These are phyloP conservation scores for Sebastes taczanowskii DNA, from an alignment of 2,797 vertebrate genomes.

Conservation along the genomic window DNA sequence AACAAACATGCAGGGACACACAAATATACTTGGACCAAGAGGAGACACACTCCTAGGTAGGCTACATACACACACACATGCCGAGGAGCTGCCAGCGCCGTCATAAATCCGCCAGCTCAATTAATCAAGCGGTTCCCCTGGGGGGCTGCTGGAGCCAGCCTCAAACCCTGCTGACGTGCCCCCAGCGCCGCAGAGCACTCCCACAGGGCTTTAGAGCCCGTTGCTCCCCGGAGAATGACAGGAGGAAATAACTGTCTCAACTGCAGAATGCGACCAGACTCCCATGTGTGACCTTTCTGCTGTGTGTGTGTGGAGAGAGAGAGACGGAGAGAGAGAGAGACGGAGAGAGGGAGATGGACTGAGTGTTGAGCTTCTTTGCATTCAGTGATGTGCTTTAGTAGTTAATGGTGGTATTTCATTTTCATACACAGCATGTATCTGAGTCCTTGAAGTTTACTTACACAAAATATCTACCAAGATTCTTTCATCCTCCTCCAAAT, in stretches of 20 bases:
- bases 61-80: slow-evolving; percentile 12
- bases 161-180: slow-evolving; percentile 61
- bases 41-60: slow-evolving; percentile 3
- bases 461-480: too few species aligned
- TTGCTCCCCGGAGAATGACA: slow-evolving; percentile 63
- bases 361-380: background rate
- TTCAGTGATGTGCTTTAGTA: background rate
- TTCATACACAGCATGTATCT: too few species aligned
- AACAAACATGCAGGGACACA: slow-evolving; percentile 9
- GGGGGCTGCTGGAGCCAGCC: slow-evolving; percentile 67
- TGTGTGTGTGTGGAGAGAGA: background rate
- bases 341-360: background rate
- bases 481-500: too few species aligned
- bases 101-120: slow-evolving; percentile 79
- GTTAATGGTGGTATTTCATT: too few species aligned
- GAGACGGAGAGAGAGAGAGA: background rate
- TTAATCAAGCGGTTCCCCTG: slow-evolving; percentile 73
- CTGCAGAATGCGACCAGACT: slow-evolving; percentile 59
- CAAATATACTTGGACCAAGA: background rate
- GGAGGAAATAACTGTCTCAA: slow-evolving; percentile 63
- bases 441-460: background rate
- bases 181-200: slow-evolving; percentile 55
- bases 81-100: slow-evolving; percentile 46
- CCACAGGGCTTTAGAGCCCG: slow-evolving; percentile 40
- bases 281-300: slow-evolving; percentile 42